Evolutionary conservation across 2,113 vertebrate genomes (phyloP).

Genomic region (Paratilapia polleni): DNA sequence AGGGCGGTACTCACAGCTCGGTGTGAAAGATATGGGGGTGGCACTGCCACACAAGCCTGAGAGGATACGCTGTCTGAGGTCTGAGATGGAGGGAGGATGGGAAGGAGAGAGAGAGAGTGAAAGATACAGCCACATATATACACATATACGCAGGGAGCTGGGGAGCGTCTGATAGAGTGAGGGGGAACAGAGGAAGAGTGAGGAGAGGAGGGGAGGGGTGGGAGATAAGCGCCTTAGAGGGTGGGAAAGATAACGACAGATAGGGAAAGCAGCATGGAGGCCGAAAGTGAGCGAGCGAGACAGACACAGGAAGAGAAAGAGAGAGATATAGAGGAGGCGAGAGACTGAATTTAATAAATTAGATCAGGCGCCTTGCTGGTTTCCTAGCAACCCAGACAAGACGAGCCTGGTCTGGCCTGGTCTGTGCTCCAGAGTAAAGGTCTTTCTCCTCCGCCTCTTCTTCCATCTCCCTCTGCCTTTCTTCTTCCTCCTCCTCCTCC

Average conservation of each 20-base stretch:
- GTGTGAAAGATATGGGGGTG: slow-evolving; percentile 68
- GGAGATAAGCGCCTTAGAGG: slow-evolving; percentile 67
- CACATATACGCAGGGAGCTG: not conserved
- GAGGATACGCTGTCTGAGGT: slow-evolving; percentile 63
- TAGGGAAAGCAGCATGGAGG: slow-evolving; percentile 66
- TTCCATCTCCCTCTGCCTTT: slow-evolving; percentile 19
- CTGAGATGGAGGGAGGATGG: slow-evolving; percentile 57
- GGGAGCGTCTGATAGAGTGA: slow-evolving; percentile 42
- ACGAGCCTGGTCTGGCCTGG: slow-evolving; percentile 73
- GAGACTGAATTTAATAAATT: slow-evolving; percentile 81
- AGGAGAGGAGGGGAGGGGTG: slow-evolving; percentile 46
- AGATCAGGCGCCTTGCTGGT: slow-evolving; percentile 78
- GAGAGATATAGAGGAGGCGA: slow-evolving; percentile 62
- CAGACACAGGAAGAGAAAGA: slow-evolving; percentile 56
- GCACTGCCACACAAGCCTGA: slow-evolving; percentile 50
- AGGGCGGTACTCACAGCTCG: slow-evolving; percentile 48
- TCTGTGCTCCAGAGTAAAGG: slow-evolving; percentile 72
- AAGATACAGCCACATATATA: slow-evolving; percentile 3
- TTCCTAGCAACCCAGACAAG: slow-evolving; percentile 81
- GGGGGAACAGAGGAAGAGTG: slow-evolving; percentile 9
- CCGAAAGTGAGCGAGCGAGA: slow-evolving; percentile 55
- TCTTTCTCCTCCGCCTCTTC: slow-evolving; percentile 43
- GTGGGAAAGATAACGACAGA: slow-evolving; percentile 67
- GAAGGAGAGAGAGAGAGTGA: slow-evolving; percentile 26
- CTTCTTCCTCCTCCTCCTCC: not conserved